Base-by-base conservation (phyloP, 2,888 invertebrate genomes). In the Cephus pygmeus region DNA sequence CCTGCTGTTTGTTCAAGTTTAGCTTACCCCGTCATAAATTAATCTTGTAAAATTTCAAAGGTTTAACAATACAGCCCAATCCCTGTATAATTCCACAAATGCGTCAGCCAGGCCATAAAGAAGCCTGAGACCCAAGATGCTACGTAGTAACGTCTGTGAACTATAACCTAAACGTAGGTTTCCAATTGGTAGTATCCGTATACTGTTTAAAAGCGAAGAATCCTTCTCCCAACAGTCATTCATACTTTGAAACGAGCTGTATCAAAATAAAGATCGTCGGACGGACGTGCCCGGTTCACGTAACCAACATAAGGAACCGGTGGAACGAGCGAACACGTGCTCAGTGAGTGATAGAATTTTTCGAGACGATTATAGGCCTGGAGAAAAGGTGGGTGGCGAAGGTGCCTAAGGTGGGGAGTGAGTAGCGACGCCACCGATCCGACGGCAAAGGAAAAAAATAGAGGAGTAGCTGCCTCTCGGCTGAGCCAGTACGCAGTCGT, bases 311-410 rank as follows among this genome's bases (percentile, higher is more conserved):
- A 31, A 34, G 71, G 73, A 31, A 69, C 69, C 69, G 69, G 73
- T 75, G 75, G 76, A 79, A 77, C 77, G 77, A 15, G 74, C 80
- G 85, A 85, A 83, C 89, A 89, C 89, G 89, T 89, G 89, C 82
- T 86, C 85, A 82, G 77, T 85, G 88, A 84, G 87, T 89, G 89
- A 89, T 87, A 85, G 83, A 83, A 80, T 76, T 79, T 30, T 73
- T 78, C 76, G 73, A 75, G 76, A 69, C 79, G 82, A 86, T 84
- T 82, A 84, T 35, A 83, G 81, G 82, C 79, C 77, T 77, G 79
- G 40, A 36, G 40, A 36, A 69, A 36, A 74, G 76, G 75, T 77
- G 77, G 84, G 83, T 73, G 81, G 84, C 81, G 80, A 73, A 34
- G 23, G 84, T 73, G 82, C 83, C 80, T 79, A 73, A 6, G 34